Conservation (phyloP, 2,888 invertebrate species). For the Drosophila sordidapex region DNA sequence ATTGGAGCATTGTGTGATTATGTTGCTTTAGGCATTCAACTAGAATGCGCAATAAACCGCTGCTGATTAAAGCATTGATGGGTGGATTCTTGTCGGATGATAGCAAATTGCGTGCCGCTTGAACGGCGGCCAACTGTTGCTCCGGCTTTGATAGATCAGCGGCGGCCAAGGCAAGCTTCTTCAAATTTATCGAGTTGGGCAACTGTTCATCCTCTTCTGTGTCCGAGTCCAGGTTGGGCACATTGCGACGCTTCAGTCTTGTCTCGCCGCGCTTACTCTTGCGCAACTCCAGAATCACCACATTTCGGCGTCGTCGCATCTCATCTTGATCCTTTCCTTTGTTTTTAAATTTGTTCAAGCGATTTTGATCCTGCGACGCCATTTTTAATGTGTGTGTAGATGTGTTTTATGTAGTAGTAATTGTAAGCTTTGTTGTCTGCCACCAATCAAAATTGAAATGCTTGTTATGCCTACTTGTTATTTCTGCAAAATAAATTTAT, state of each 20-base stretch:
- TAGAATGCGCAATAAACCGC: conserved; percentile 97
- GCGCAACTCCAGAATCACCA: conserved; percentile 97
- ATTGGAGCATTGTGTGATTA: conserved; percentile 95
- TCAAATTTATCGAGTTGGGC: conserved; percentile 89
- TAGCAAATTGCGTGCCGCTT: conserved; percentile 96
- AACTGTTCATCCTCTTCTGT: conserved; percentile 92
- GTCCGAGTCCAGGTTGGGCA: conserved; percentile 93
- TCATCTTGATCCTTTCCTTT: conserved; percentile 99
- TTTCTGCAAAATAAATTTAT: conserved; percentile 15
- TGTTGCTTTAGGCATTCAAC: conserved; percentile 94
- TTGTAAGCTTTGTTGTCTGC: conserved; percentile 7
- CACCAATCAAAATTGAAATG: conserved; percentile 39
- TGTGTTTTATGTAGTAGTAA: conserved; percentile 3
- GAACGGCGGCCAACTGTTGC: conserved; percentile 95
- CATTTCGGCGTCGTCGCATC: conserved; percentile 98
- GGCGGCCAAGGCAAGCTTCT: conserved; percentile 94
- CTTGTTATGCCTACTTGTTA: conserved; percentile 7
- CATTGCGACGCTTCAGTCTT: conserved; percentile 97
- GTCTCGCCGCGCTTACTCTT: conserved; percentile 99
- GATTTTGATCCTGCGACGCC: conserved; percentile 86
- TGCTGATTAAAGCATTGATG: conserved; percentile 96
- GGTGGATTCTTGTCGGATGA: conserved; percentile 99
- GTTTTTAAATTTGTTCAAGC: conserved; percentile 98
- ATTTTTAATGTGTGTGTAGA: conserved; percentile 60
- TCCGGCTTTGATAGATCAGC: conserved; percentile 91